These are phyloP conservation scores for Onchidella celtica DNA, from an alignment of 2,888 invertebrate species.

Conservation along the genomic window DNA sequence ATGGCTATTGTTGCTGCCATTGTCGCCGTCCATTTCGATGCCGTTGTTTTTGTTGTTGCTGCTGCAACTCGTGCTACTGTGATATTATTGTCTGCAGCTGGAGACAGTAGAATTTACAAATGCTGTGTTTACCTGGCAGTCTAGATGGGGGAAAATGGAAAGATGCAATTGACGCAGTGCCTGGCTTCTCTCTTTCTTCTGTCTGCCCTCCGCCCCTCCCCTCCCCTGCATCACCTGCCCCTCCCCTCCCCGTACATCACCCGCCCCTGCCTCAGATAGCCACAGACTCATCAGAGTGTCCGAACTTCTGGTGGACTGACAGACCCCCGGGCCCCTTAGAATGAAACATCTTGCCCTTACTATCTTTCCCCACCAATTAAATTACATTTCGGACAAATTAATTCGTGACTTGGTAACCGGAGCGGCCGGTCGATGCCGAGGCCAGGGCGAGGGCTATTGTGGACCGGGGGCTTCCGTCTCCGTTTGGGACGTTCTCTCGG, in stretches of 20 bases:
- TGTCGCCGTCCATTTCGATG: too few species aligned
- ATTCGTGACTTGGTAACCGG: slow-evolving; percentile 45
- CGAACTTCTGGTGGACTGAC: neutral
- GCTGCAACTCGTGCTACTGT: too few species aligned
- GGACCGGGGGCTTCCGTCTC: slow-evolving; percentile 21
- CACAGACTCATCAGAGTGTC: neutral
- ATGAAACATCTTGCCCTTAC: neutral
- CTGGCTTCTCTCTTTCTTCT: neutral
- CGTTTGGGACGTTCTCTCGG: slow-evolving; percentile 38
- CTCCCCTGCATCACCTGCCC: neutral
- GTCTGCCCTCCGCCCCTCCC: neutral
- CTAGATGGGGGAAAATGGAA: too few species aligned
- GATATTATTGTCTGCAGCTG: too few species aligned
- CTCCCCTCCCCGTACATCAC: neutral
- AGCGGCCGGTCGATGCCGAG: slow-evolving; percentile 21
- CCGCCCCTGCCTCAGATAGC: neutral
- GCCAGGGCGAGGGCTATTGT: slow-evolving; percentile 23
- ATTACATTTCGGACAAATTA: slow-evolving; percentile 46
- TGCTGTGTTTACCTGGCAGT: too few species aligned
- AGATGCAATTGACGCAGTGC: too few species aligned
- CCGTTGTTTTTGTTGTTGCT: too few species aligned
- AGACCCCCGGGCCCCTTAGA: too few species aligned
- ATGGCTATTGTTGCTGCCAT: too few species aligned
- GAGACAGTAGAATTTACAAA: too few species aligned
- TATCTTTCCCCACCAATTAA: slow-evolving; percentile 23